phyloP scores from a whole-genome alignment of 2,888 invertebrate species.

The Psylliodes chrysocephalus region DNA sequence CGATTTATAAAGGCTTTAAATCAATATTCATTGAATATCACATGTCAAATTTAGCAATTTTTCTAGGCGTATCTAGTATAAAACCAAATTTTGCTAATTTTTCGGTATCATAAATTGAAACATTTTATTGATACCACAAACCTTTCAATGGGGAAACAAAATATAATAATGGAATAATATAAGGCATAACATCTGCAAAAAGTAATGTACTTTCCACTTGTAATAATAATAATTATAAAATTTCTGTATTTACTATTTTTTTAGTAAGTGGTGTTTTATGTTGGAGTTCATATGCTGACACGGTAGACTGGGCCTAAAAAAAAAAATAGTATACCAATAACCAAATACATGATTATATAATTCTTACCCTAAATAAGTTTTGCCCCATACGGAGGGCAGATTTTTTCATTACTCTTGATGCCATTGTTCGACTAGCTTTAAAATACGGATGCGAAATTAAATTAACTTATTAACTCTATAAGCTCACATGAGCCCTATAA shows the following conservation, averaged over 20 bases:
- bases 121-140: too few species aligned
- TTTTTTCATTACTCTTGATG: slow-evolving; percentile 34
- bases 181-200: too few species aligned
- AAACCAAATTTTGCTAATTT: too few species aligned
- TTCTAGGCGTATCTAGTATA: too few species aligned
- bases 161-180: too few species aligned
- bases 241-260: slow-evolving; percentile 64
- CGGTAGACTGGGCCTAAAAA: slow-evolving; percentile 63
- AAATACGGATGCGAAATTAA: not conserved
- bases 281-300: slow-evolving; percentile 75
- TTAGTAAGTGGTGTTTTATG: slow-evolving; percentile 68
- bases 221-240: not conserved
- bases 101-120: too few species aligned
- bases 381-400: slow-evolving; percentile 27
- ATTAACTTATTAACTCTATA: not conserved
- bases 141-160: too few species aligned
- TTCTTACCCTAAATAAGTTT: slow-evolving; percentile 49
- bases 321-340: slow-evolving; percentile 33
- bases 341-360: slow-evolving; percentile 50
- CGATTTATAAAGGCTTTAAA: too few species aligned
- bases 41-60: too few species aligned
- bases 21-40: too few species aligned
- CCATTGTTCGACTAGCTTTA: slow-evolving; percentile 16
- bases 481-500: not conserved
- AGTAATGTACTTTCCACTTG: too few species aligned